Evolutionary conservation across 2,113 vertebrate species (phyloP).

Genomic region (Greenwoodochromis staneri): DNA sequence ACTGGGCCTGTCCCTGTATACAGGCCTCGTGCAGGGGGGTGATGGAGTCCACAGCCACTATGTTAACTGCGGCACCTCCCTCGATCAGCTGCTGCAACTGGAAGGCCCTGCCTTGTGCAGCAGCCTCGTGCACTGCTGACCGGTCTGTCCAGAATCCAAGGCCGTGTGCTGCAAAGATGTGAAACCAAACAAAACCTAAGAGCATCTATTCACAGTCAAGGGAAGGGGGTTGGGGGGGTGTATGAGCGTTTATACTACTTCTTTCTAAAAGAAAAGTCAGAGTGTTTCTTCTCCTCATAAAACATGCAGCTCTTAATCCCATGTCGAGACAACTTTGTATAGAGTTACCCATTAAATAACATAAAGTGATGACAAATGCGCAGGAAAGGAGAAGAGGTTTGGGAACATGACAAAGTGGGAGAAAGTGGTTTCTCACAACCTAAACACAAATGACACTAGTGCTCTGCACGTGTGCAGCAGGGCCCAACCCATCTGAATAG

Average conservation of each 20-base stretch:
- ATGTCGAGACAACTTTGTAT: background rate
- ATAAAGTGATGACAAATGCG: background rate
- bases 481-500: background rate
- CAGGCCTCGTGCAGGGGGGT: constrained; percentile 73
- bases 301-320: background rate
- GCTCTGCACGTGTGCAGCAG: background rate
- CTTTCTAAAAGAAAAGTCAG: background rate
- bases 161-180: constrained; percentile 35
- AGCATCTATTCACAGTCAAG: background rate
- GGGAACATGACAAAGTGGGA: background rate
- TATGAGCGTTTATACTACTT: background rate
- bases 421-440: background rate
- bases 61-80: constrained; percentile 84
- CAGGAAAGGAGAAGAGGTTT: background rate
- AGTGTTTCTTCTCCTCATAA: background rate
- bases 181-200: background rate
- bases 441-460: background rate
- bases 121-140: constrained; percentile 86
- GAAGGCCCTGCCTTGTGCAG: constrained; percentile 70
- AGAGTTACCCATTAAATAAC: background rate
- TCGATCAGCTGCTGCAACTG: constrained; percentile 82
- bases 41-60: constrained; percentile 78
- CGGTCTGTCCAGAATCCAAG: constrained; percentile 86
- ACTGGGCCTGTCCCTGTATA: constrained; percentile 68
- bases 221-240: background rate